A percentile compares a stretch with the other conserved stretches of the same genome.
Evolutionary conservation across 30 jellyfish, hydroid and myxozoan genomes (phyloP).

Genomic region (Hydractinia echinata): DNA sequence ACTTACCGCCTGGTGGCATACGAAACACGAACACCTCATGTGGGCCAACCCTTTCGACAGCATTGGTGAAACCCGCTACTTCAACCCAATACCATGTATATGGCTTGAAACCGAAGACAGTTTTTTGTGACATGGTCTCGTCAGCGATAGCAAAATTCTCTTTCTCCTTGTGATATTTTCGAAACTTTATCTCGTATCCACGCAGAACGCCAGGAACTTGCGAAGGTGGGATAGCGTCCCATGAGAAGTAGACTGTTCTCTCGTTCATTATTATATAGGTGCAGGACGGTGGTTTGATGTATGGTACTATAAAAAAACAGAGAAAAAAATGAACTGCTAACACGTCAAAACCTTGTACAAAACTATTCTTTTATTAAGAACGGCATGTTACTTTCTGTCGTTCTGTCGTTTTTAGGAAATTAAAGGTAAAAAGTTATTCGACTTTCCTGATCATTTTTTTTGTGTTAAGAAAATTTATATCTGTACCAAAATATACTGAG

Average conservation of each 20-base stretch:
- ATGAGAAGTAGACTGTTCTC: constrained; percentile 16
- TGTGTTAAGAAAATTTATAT: no score
- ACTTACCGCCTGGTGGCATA: constrained; percentile 30
- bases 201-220: constrained; percentile 20
- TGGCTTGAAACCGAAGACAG: constrained; percentile 3
- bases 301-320: constrained; percentile 8
- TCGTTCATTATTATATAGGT: constrained; percentile 4
- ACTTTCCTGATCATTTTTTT: no score
- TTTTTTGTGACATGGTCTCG: constrained; percentile 7
- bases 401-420: no score
- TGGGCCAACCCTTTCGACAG: constrained; percentile 18
- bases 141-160: background rate
- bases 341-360: no score
- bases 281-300: constrained; percentile 19
- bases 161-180: background rate
- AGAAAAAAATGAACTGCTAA: background rate
- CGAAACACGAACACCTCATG: constrained; percentile 8
- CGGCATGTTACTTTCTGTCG: no score
- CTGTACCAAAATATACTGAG: no score
- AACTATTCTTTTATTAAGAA: no score
- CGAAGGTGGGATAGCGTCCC: constrained; percentile 12
- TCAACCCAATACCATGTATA: constrained; percentile 32
- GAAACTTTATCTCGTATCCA: constrained; percentile 17
- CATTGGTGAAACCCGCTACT: constrained; percentile 20
- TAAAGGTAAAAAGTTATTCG: no score